phyloP scores from a whole-genome alignment of 2,888 invertebrate genomes.

The Ormia ochracea region DNA sequence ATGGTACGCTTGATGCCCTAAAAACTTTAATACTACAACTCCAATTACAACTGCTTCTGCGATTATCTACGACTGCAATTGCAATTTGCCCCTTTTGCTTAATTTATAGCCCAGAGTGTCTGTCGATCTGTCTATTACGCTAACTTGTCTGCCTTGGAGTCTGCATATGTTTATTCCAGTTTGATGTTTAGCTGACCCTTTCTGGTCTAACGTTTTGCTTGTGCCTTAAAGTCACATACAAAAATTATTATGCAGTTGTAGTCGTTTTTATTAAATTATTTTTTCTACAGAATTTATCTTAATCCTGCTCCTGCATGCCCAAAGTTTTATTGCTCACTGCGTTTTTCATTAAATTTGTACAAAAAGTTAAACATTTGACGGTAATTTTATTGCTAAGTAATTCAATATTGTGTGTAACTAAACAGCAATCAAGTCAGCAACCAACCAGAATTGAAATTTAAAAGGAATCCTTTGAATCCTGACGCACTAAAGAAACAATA shows the following conservation, averaged over 20 bases:
- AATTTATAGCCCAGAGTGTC: slow-evolving; percentile 9
- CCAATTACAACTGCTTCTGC: not conserved
- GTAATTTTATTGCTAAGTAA: not conserved
- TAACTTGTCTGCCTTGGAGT: slow-evolving; percentile 5
- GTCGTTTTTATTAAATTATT: not conserved
- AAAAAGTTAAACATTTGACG: no score
- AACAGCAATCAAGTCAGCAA: no score
- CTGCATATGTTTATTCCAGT: not conserved
- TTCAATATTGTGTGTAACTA: not conserved
- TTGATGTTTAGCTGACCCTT: not conserved
- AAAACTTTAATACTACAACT: slow-evolving; percentile 1
- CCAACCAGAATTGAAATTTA: no score
- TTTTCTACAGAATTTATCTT: not conserved
- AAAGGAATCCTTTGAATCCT: no score
- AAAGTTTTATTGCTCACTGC: slow-evolving; percentile 50
- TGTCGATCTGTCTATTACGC: slow-evolving; percentile 18
- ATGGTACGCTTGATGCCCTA: not conserved
- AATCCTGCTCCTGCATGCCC: not conserved
- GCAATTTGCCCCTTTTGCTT: slow-evolving; percentile 11
- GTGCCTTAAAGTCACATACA: not conserved
- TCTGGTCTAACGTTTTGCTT: not conserved
- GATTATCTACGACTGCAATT: not conserved
- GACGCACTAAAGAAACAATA: no score
- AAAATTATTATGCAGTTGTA: not conserved
- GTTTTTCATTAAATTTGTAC: no score